These are phyloP conservation scores for Ochotona curzoniae DNA, from an alignment of 2,113 vertebrate genomes.

Conservation along the genomic window DNA sequence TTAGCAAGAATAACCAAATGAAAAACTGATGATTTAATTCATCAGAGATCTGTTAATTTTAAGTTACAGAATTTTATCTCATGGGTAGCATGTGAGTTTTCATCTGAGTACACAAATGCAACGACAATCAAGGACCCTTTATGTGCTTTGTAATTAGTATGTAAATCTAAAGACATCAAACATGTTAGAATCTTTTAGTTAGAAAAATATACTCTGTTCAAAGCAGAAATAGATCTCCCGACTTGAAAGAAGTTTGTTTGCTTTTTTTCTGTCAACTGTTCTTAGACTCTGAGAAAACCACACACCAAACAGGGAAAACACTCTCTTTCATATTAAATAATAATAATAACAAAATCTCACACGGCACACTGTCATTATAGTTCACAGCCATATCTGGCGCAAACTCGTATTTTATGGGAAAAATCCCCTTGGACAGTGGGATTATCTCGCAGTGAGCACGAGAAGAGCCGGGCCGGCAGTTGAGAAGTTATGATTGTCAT, in stretches of 20 bases:
- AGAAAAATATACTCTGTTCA: constrained; percentile 51
- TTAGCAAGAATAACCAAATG: constrained; percentile 44
- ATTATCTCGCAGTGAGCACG: not conserved
- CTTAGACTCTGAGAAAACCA: constrained; percentile 29
- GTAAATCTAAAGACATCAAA: not conserved
- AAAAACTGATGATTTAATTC: constrained; percentile 36
- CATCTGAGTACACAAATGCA: not conserved
- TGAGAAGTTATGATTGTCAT: not conserved
- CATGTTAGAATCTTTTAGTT: not conserved
- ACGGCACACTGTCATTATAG: constrained; percentile 6
- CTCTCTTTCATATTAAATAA: not conserved
- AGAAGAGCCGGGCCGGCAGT: not conserved
- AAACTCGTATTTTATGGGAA: constrained; percentile 39
- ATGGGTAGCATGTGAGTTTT: not conserved
- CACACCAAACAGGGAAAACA: not conserved
- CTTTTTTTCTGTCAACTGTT: constrained; percentile 50
- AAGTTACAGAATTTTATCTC: constrained; percentile 14
- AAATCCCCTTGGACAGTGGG: constrained; percentile 37
- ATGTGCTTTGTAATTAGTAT: constrained; percentile 9
- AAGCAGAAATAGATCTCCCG: not conserved
- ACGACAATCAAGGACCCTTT: not conserved
- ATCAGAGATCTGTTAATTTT: constrained; percentile 44
- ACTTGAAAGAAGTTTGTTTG: not conserved
- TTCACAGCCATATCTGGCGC: not conserved
- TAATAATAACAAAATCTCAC: not conserved